phyloP scores from a whole-genome alignment of 2,113 vertebrate genomes.

The Baryphthengus martii region DNA sequence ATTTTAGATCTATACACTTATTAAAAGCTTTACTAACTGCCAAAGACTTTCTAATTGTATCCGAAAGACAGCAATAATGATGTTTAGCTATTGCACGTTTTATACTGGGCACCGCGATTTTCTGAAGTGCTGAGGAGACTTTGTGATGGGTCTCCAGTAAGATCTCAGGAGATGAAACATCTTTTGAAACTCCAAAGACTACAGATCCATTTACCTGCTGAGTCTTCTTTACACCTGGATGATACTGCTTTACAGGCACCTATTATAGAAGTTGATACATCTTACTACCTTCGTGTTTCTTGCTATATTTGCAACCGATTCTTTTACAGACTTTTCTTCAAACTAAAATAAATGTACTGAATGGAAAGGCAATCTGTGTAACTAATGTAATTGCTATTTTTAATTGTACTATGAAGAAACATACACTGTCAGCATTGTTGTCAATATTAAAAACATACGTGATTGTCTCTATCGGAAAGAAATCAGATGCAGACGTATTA shows the following conservation, averaged over 20 bases:
- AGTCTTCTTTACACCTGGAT: background rate
- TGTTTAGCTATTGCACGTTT: accelerated
- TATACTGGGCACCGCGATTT: background rate
- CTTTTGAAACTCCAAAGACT: no score
- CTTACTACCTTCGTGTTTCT: background rate
- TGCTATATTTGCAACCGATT: background rate
- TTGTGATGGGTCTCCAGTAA: background rate
- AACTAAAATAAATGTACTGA: background rate
- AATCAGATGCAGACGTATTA: background rate
- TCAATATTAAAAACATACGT: background rate
- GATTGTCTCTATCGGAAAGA: background rate
- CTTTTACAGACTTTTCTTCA: background rate
- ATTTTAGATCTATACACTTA: background rate
- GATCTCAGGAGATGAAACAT: background rate
- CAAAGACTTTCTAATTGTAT: background rate
- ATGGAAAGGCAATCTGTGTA: background rate
- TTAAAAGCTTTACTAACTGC: background rate
- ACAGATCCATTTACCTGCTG: background rate
- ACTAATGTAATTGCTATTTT: background rate
- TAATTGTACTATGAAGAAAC: background rate
- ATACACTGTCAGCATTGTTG: background rate
- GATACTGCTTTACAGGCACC: background rate
- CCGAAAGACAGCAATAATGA: background rate
- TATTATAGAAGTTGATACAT: background rate
- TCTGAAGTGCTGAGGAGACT: background rate